Base-by-base conservation (phyloP, 2,797 vertebrate genomes). In the Percopsis omiscomaycus region DNA sequence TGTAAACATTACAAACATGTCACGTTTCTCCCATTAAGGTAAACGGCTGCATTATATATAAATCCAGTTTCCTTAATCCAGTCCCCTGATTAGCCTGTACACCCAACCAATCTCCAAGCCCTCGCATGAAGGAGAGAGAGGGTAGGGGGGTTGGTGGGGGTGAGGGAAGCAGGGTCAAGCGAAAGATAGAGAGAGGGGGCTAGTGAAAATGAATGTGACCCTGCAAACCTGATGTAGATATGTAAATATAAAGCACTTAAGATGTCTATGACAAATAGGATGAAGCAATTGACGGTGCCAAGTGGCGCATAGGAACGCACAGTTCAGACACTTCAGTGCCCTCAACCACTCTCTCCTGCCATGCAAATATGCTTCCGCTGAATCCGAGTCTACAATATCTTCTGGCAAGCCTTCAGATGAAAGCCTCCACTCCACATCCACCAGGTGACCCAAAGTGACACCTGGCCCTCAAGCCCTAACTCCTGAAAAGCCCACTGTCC, bases 11-110 rank as follows among this genome's bases (percentile, higher is more conserved):
- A 70, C 67, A 82, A 78, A 75, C 78, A 67, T 79, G 85, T 88
- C 86, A 89, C 81, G 78, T 88, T 89, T 75, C 79, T 78, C 80
- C 87, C 81, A 88, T 92, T 90, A 89, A 89, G 82, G 83, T 83
- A 86, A 83, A 89, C 45, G 79, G 47, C 65, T 83, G 82, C 84
- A 84, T 91, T 81, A 84, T 79, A 77, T 78, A 82, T 82, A 73
- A 79, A 77, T 77, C 77, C 59, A 29, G 68, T 74, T 78, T 78
- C 51, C 78, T 76, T 88, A 82, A 87, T 88, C 82, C 77, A 81
- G 74, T 81, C 74, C 67, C 64, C 58, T 71, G 80, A 82, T 83
- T 83, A 85, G 85, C 85, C 79, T 56, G 63, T 71, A 79, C 69
- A 62, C 73, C 55, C 63, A 45, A 54, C 62, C 30, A 2, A 37